Evolutionary conservation across 2,797 vertebrate genomes (phyloP).

Genomic region (Rhyacichthys aspro): DNA sequence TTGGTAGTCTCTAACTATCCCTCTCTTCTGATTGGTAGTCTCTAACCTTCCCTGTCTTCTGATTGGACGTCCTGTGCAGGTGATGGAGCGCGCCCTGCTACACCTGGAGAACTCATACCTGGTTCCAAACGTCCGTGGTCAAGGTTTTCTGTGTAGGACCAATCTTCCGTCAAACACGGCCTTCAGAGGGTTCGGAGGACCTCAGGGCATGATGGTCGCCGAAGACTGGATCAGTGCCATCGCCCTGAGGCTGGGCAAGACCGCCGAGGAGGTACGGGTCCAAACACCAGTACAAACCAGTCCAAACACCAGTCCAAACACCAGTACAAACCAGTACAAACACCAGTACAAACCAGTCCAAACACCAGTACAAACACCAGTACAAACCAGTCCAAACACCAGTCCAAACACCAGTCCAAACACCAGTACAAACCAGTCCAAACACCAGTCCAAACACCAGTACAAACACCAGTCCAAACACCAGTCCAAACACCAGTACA

Average conservation of each 20-base stretch:
- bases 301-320: too few relatives aligned
- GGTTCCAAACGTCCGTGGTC: slow-evolving; percentile 85
- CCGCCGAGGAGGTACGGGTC: slow-evolving; percentile 83
- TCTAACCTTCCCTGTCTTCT: neutral
- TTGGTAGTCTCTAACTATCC: too few relatives aligned
- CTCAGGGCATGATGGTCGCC: slow-evolving; percentile 90
- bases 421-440: too few relatives aligned
- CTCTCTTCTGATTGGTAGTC: neutral
- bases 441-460: too few relatives aligned
- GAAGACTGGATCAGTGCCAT: slow-evolving; percentile 91
- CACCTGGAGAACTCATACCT: slow-evolving; percentile 94
- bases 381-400: too few relatives aligned
- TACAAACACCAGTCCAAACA: too few relatives aligned
- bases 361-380: too few relatives aligned
- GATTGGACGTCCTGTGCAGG: slow-evolving; percentile 60
- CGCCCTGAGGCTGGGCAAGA: slow-evolving; percentile 80
- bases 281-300: too few relatives aligned
- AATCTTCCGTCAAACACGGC: slow-evolving; percentile 94
- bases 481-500: too few relatives aligned
- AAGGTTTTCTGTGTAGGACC: slow-evolving; percentile 88
- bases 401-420: too few relatives aligned
- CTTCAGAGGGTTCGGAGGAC: slow-evolving; percentile 94
- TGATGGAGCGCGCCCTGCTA: slow-evolving; percentile 90
- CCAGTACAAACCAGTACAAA: too few relatives aligned
- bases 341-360: too few relatives aligned